A percentile compares a stretch with the other conserved stretches of the same genome.
phyloP scores from a whole-genome alignment of 2,113 vertebrate species.

The Pterocles burchelli region DNA sequence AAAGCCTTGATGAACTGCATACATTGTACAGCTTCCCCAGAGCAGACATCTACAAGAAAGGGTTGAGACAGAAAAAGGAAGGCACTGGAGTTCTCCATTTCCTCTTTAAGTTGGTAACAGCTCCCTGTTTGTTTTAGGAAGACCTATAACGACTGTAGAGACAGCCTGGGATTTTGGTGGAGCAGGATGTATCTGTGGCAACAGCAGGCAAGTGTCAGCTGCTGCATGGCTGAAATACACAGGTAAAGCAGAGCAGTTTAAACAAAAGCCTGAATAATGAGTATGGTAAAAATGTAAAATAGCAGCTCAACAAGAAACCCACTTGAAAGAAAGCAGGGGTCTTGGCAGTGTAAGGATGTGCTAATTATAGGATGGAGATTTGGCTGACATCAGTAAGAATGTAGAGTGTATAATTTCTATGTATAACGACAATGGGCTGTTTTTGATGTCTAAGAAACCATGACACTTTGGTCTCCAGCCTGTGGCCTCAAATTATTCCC shows the following conservation, averaged over 20 bases:
- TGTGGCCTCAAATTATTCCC: neutral
- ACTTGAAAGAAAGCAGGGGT: neutral
- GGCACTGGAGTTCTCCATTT: neutral
- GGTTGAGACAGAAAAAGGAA: neutral
- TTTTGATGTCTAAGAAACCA: neutral
- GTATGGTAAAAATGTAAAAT: neutral
- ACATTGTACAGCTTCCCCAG: neutral
- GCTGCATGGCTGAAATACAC: neutral
- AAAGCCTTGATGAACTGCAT: neutral
- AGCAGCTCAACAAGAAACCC: neutral
- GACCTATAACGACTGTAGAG: neutral
- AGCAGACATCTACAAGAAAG: neutral
- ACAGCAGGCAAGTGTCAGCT: neutral
- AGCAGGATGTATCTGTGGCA: neutral
- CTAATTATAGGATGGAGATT: neutral
- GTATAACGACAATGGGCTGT: neutral
- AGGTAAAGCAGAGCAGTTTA: constrained; percentile 4
- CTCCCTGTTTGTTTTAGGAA: neutral
- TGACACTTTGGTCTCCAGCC: neutral
- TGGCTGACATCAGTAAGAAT: neutral
- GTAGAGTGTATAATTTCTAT: neutral
- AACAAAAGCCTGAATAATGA: neutral
- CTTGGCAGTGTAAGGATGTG: neutral
- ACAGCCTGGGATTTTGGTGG: neutral
- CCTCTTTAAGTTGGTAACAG: neutral